Evolutionary conservation across 2,888 invertebrate genomes (phyloP).

Genomic region (Philereme transversata): DNA sequence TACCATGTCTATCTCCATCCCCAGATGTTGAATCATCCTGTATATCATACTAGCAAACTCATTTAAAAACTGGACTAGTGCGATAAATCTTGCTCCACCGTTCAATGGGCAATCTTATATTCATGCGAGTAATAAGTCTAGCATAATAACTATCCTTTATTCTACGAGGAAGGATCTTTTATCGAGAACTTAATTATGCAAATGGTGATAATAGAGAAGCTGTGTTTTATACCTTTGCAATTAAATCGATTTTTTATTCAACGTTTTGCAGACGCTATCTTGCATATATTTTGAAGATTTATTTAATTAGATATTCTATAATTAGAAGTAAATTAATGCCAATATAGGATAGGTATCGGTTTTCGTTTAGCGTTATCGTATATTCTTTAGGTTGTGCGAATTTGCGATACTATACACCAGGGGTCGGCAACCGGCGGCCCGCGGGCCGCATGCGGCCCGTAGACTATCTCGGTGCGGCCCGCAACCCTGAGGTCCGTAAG

Average conservation of each 20-base stretch:
- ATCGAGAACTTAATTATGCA: slow-evolving; percentile 64
- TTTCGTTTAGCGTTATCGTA: too few species aligned
- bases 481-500: too few species aligned
- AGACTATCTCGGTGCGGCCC: too few species aligned
- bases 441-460: too few species aligned
- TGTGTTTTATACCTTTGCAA: slow-evolving; percentile 40
- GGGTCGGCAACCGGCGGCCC: too few species aligned
- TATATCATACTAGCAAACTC: slow-evolving; percentile 25
- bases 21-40: slow-evolving; percentile 19
- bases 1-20: too few species aligned
- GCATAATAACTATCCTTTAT: slow-evolving; percentile 46
- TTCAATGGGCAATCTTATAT: slow-evolving; percentile 63
- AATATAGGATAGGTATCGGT: too few species aligned
- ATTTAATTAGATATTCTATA: too few species aligned
- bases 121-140: slow-evolving; percentile 60
- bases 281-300: neutral
- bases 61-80: slow-evolving; percentile 43
- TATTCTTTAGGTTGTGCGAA: slow-evolving; percentile 43
- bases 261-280: slow-evolving; percentile 9
- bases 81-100: slow-evolving; percentile 49
- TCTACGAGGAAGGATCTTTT: slow-evolving; percentile 45
- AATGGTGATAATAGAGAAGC: slow-evolving; percentile 50
- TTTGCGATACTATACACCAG: slow-evolving; percentile 48
- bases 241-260: slow-evolving; percentile 26
- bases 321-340: too few species aligned